Conservation (phyloP, 2,888 invertebrate genomes). For the Lepetodrilus schrolli region DNA sequence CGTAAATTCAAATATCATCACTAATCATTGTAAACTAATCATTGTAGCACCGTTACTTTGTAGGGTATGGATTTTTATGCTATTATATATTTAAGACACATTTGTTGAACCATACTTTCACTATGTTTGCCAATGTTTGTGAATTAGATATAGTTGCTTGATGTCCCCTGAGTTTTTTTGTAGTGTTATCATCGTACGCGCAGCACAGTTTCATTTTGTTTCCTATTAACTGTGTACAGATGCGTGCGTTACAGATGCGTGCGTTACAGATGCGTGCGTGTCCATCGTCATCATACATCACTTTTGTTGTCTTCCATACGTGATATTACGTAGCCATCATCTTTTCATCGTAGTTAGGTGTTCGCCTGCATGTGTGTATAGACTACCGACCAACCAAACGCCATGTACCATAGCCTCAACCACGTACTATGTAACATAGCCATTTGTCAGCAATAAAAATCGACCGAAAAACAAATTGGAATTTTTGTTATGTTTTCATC, state of each 20-base stretch:
- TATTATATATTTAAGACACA: conserved; percentile 12
- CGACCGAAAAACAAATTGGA: conserved; percentile 10
- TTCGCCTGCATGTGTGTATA: conserved; percentile 19
- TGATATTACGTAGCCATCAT: conserved; percentile 24
- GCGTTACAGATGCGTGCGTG: too few species aligned
- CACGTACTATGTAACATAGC: too few species aligned
- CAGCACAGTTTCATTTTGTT: too few species aligned
- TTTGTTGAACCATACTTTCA: not conserved
- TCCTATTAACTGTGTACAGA: conserved; percentile 14
- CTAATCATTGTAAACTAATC: not conserved
- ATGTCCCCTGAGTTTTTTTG: conserved; percentile 16
- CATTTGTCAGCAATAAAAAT: conserved; percentile 16
- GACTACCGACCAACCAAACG: not conserved
- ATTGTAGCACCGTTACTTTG: conserved; percentile 4
- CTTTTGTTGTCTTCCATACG: conserved; percentile 19
- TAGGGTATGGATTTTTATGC: conserved; percentile 20
- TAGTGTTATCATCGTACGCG: conserved; percentile 11
- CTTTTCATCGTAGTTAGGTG: not conserved
- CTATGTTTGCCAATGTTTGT: conserved; percentile 27
- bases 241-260: too few species aligned
- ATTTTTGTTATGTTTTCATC: too few species aligned
- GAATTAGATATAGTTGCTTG: conserved; percentile 26
- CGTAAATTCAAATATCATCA: not conserved
- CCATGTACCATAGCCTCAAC: conserved; percentile 22
- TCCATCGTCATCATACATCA: not conserved